Conservation (phyloP, 1,140 invertebrate species). For the Batillaria attramentaria region DNA sequence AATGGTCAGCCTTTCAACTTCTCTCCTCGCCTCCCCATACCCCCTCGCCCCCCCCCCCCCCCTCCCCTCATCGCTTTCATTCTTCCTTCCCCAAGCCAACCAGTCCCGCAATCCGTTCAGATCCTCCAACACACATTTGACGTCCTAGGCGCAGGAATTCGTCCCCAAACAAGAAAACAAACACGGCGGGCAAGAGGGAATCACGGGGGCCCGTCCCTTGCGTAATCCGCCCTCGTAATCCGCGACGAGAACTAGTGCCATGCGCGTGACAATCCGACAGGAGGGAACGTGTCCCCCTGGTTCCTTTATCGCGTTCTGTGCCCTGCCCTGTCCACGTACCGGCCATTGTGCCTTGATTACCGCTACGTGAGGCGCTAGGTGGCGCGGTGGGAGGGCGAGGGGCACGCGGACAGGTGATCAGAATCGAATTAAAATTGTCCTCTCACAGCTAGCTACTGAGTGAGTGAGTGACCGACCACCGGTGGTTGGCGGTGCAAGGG, state of each 20-base stretch:
- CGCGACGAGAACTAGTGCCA: neutral
- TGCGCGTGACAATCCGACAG: conserved; percentile 5
- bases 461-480: too few species aligned
- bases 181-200: neutral
- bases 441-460: too few species aligned
- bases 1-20: too few species aligned
- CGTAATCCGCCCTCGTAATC: neutral
- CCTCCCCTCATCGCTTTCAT: too few species aligned
- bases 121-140: too few species aligned
- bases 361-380: neutral
- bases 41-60: too few species aligned
- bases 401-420: neutral
- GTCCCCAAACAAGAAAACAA: conserved; percentile 10
- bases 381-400: neutral
- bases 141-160: neutral
- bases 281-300: neutral
- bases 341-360: neutral
- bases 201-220: neutral
- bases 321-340: neutral
- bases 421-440: conserved; percentile 11
- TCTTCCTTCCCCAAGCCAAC: too few species aligned
- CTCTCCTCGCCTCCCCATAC: too few species aligned
- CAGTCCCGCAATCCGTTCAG: too few species aligned
- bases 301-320: conserved; percentile 12
- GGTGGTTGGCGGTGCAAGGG: too few species aligned